Base-by-base conservation (phyloP, 2,113 vertebrate genomes). In the Odontophorus gujanensis region DNA sequence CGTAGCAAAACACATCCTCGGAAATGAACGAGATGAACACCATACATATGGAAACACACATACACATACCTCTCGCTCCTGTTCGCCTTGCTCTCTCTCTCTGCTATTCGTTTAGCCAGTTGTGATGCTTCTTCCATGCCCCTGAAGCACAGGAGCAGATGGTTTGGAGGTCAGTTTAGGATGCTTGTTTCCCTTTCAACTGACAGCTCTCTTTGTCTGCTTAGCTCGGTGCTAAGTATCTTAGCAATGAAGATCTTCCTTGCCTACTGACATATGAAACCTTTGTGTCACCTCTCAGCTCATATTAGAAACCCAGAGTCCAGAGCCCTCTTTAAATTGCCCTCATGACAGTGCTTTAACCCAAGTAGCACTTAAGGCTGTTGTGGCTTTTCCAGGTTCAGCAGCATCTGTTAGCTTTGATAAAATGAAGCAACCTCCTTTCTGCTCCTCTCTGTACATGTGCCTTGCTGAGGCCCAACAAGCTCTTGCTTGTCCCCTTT, bases 341-440 rank as follows among this genome's bases (percentile, higher is more conserved):
- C 69, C 81, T 91, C 28, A 30, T 92, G 88, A 89, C 76, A 9
- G 0, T 21, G 43, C 81, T 93, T 88, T 86, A 95, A 95, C 84
- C 82, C 73, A 81, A 84, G 76, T 1, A 93, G 79, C 73, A 59
- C 80, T 93, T 96, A 88, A 85, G 62, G 32, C 68, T 57, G 8
- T 11, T 61, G 87, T 79, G 82, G 45, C 76, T 90, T 69, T 93
- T 86, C 66, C 40, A 75, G 42, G 50, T 88, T 87, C 57, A 32
- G 51, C 67, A 78, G 53, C 76, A 38, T 91, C 86, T 81, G 20
- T 75, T 82, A 72, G 42, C 45, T 87, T 66, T 86, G 79, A 80
- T 40, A 25, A 75, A 75, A 87, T 32, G 78, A 76, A 50, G 58
- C 47, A 81, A 40, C 45, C 75, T 47, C 69, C 34, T 73, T 50